Conservation (phyloP, 2,797 vertebrate genomes). For the Toxotes lorentzi region DNA sequence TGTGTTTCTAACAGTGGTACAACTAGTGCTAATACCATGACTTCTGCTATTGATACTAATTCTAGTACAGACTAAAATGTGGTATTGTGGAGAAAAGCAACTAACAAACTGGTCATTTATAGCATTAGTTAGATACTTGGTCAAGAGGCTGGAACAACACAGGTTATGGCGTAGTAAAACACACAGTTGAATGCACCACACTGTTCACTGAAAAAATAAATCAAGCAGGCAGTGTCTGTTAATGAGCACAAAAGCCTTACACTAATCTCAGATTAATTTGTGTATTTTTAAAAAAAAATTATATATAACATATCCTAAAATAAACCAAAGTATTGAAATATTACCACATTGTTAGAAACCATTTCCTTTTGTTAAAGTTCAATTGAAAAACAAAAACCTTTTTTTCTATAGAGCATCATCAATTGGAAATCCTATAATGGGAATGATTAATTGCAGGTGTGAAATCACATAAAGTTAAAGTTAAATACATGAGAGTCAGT, state of each 20-base stretch:
- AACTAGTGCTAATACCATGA: not conserved
- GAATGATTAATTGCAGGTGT: not conserved
- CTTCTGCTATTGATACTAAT: not conserved
- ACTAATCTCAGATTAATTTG: not conserved
- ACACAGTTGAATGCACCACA: conserved; percentile 19
- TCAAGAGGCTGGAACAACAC: conserved; percentile 7
- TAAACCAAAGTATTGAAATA: not conserved
- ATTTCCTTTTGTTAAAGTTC: not conserved
- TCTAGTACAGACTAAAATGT: not conserved
- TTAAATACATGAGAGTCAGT: not conserved
- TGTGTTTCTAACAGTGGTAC: not conserved
- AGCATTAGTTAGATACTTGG: not conserved
- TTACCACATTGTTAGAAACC: not conserved
- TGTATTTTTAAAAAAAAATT: not conserved
- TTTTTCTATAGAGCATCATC: not conserved
- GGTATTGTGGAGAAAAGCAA: not conserved
- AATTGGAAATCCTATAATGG: not conserved
- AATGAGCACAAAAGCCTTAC: conserved; percentile 34
- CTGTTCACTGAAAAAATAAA: conserved; percentile 26
- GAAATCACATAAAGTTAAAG: not conserved
- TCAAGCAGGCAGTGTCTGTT: conserved; percentile 26
- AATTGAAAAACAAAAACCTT: not conserved
- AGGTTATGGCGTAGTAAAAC: not conserved
- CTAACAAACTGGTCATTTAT: conserved; percentile 19
- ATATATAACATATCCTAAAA: not conserved